phyloP scores from a whole-genome alignment of 2,113 vertebrate species.

The Calonectris borealis region DNA sequence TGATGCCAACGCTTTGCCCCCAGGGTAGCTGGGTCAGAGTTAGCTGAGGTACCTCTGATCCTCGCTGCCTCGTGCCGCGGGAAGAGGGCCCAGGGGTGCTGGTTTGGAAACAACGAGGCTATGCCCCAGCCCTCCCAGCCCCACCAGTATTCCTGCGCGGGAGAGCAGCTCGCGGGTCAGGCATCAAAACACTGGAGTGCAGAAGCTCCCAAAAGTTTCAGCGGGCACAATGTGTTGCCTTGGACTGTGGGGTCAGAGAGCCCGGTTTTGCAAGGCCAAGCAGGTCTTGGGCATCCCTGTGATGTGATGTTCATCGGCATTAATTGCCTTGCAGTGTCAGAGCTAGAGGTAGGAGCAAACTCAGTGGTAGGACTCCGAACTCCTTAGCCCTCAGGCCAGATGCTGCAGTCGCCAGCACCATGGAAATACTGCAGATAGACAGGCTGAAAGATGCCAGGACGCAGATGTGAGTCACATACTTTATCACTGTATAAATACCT shows the following conservation, averaged over 20 bases:
- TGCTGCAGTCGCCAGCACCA: background rate
- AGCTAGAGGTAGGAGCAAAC: background rate
- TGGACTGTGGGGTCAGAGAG: background rate
- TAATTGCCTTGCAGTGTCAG: background rate
- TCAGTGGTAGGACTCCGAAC: rapidly evolving
- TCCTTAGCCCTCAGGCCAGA: background rate
- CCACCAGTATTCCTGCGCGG: rapidly evolving
- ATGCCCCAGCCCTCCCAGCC: background rate
- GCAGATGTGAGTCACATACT: background rate
- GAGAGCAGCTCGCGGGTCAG: background rate
- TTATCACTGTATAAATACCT: background rate
- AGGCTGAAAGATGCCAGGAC: background rate
- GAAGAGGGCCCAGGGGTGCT: background rate
- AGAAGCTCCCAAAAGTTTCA: background rate
- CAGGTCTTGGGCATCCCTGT: background rate
- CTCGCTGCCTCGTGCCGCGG: too few relatives aligned
- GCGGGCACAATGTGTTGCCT: background rate
- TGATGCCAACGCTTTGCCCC: background rate
- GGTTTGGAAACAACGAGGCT: rapidly evolving
- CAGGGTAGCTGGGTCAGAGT: background rate
- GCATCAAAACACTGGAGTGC: rapidly evolving
- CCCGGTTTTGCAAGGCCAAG: background rate
- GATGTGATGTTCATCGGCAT: background rate
- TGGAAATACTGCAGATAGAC: background rate
- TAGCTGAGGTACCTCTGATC: background rate